These are phyloP conservation scores for Platypus cylindrus DNA, from an alignment of 2,888 invertebrate genomes.

Conservation along the genomic window DNA sequence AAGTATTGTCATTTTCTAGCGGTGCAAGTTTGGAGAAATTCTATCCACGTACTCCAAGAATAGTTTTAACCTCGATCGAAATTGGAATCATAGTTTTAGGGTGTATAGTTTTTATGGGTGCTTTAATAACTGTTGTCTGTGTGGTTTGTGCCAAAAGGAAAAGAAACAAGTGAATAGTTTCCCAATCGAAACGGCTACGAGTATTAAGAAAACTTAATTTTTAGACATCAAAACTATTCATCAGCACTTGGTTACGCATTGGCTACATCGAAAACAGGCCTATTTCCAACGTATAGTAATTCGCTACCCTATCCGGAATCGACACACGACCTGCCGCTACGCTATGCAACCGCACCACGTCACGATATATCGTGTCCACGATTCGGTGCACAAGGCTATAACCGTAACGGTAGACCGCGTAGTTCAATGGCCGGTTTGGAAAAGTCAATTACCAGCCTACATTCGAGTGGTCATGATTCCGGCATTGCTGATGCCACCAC, in stretches of 20 bases:
- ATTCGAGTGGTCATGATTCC: slow-evolving; percentile 73
- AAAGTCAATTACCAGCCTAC: slow-evolving; percentile 65
- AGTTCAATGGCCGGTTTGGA: slow-evolving; percentile 40
- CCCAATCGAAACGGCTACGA: slow-evolving; percentile 5
- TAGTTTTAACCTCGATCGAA: slow-evolving; percentile 56
- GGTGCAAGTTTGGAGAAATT: slow-evolving; percentile 19
- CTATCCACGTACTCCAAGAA: slow-evolving; percentile 34
- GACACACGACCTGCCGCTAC: slow-evolving; percentile 25
- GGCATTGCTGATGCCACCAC: slow-evolving; percentile 46
- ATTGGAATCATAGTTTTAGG: slow-evolving; percentile 69
- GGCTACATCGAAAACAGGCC: slow-evolving; percentile 30
- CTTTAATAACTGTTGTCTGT: slow-evolving; percentile 65
- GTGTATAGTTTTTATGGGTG: slow-evolving; percentile 69
- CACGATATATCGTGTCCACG: slow-evolving; percentile 29
- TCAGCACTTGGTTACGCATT: slow-evolving; percentile 29
- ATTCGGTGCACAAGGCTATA: slow-evolving; percentile 15
- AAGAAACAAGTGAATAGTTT: slow-evolving; percentile 38
- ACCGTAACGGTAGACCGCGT: slow-evolving; percentile 26
- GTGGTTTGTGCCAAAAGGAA: slow-evolving; percentile 54
- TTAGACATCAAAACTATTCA: slow-evolving; percentile 27
- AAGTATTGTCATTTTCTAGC: slow-evolving; percentile 51
- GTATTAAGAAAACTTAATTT: too few relatives aligned
- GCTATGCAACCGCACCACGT: slow-evolving; percentile 16
- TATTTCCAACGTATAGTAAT: slow-evolving; percentile 36
- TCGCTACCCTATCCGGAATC: slow-evolving; percentile 29